These are phyloP conservation scores for Oreotrochilus melanogaster DNA, from an alignment of 2,113 vertebrate species.

Conservation along the genomic window DNA sequence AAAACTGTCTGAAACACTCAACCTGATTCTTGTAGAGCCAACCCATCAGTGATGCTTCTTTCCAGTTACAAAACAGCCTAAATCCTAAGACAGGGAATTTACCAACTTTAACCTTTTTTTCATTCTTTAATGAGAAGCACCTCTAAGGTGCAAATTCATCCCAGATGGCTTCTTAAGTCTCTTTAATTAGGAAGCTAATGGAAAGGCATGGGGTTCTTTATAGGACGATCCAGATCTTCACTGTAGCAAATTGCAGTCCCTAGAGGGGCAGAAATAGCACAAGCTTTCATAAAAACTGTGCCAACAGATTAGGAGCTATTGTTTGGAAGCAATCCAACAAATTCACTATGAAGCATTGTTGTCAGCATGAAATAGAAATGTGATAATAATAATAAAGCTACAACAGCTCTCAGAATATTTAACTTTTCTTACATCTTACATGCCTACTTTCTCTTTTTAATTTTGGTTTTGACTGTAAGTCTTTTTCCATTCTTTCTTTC, in stretches of 20 bases:
- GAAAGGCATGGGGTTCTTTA: not conserved
- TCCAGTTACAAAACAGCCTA: not conserved
- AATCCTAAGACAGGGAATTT: not conserved
- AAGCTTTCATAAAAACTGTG: not conserved
- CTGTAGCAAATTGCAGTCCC: not conserved
- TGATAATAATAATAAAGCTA: constrained; percentile 2
- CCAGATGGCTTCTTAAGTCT: not conserved
- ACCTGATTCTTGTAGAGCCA: not conserved
- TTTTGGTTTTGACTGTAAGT: not conserved
- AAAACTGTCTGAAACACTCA: not conserved
- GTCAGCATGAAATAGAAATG: not conserved
- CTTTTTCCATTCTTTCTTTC: not conserved
- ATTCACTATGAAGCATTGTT: not conserved
- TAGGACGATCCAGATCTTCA: not conserved
- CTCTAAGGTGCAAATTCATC: not conserved
- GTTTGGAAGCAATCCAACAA: not conserved
- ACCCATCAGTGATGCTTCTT: not conserved
- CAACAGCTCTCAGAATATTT: not conserved
- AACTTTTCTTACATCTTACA: not conserved
- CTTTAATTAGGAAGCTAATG: not conserved
- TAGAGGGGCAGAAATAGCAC: not conserved
- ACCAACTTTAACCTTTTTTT: not conserved
- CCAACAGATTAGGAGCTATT: not conserved
- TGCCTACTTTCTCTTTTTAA: not conserved
- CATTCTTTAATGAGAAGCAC: not conserved